Conservation (phyloP, 2,113 vertebrate species). For the Gopherus evgoodei region DNA sequence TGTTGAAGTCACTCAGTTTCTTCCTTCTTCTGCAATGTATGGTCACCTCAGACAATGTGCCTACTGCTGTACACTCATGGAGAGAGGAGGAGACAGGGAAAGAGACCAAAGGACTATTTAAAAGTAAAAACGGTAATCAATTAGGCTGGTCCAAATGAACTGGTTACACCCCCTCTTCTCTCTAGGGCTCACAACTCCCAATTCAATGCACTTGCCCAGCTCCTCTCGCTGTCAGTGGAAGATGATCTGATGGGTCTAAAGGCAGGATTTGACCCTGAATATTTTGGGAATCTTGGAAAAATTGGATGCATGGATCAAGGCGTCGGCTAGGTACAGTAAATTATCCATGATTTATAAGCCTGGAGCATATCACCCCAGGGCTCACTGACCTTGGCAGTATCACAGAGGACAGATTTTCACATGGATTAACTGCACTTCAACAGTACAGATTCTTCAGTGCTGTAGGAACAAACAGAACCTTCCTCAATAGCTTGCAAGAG, state of each 20-base stretch:
- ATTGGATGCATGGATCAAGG: conserved; percentile 15
- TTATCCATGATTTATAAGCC: neutral
- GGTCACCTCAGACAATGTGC: neutral
- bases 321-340: neutral
- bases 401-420: neutral
- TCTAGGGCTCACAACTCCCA: neutral
- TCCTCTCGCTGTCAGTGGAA: neutral
- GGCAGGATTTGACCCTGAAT: conserved; percentile 1
- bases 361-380: neutral
- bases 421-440: neutral
- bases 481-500: neutral
- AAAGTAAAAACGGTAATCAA: conserved; percentile 32
- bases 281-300: neutral
- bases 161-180: conserved; percentile 5
- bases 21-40: conserved; percentile 5
- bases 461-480: neutral
- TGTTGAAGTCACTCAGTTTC: conserved; percentile 19
- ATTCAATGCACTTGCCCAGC: neutral
- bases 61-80: neutral
- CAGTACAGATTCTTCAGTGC: neutral
- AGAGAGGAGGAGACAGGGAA: neutral
- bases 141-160: neutral
- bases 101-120: conserved; percentile 10
- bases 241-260: neutral
- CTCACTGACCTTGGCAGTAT: neutral